These are phyloP conservation scores for Zosterops japonicus DNA, from an alignment of 2,113 vertebrate genomes.

Conservation along the genomic window DNA sequence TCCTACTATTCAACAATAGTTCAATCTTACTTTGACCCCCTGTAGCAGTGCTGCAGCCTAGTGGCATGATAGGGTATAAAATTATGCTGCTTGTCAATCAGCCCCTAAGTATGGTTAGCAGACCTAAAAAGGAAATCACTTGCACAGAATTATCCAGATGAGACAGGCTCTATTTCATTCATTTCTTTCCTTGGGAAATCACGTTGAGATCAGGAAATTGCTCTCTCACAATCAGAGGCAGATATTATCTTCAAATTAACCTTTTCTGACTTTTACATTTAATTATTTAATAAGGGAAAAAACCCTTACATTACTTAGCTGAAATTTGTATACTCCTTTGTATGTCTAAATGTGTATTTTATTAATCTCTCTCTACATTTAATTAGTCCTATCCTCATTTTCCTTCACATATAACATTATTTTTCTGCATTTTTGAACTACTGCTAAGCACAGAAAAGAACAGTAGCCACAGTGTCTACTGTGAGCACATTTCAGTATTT, in stretches of 20 bases:
- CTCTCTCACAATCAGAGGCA: not conserved
- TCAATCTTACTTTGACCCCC: not conserved
- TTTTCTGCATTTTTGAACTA: slow-evolving; percentile 2
- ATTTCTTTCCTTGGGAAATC: slow-evolving; percentile 16
- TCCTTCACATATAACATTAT: not conserved
- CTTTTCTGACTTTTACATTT: slow-evolving; percentile 36
- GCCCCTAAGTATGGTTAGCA: slow-evolving; percentile 29
- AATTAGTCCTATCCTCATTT: not conserved
- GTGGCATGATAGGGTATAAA: slow-evolving; percentile 54
- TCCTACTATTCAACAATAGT: slow-evolving; percentile 10
- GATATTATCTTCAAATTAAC: slow-evolving; percentile 50
- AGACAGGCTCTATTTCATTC: not conserved
- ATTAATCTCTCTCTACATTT: not conserved
- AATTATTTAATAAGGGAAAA: slow-evolving; percentile 29
- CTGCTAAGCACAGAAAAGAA: not conserved
- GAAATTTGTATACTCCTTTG: not conserved
- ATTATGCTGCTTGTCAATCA: not conserved
- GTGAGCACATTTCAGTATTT: slow-evolving; percentile 20
- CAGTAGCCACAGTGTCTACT: slow-evolving; percentile 17
- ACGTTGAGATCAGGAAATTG: not conserved
- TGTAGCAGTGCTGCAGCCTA: slow-evolving; percentile 66
- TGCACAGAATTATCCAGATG: not conserved
- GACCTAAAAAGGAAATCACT: slow-evolving; percentile 9
- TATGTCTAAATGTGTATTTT: not conserved
- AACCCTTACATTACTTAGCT: not conserved